Percentiles rank a stretch among this genome's conserved stretches.
Conservation (phyloP, 2,113 vertebrate species). For the Aegithalos caudatus region DNA sequence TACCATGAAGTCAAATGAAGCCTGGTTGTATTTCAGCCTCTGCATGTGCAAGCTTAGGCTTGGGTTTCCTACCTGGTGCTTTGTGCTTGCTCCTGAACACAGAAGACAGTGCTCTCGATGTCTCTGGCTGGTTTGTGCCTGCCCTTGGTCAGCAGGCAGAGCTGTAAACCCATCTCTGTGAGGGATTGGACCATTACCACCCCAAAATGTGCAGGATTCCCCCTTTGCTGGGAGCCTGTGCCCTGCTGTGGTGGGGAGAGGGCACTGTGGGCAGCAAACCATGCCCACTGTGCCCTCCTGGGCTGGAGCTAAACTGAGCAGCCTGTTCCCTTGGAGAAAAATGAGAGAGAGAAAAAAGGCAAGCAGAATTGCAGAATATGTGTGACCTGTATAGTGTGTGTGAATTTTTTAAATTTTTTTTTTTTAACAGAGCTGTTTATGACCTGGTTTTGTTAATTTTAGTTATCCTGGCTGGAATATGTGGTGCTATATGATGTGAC, state of each 20-base stretch:
- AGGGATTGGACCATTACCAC: too few relatives aligned
- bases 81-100: fast-evolving
- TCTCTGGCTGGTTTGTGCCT: background rate
- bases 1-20: background rate
- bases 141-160: background rate
- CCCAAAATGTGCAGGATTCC: background rate
- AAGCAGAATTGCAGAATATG: background rate
- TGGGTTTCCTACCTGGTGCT: background rate
- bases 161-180: background rate
- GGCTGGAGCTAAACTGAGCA: background rate
- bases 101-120: fast-evolving
- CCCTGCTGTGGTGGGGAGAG: fast-evolving
- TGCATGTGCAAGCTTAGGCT: fast-evolving
- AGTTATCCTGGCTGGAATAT: background rate
- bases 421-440: background rate
- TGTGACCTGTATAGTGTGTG: background rate
- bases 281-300: background rate
- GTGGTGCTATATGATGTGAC: background rate
- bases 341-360: background rate
- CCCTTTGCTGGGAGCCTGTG: background rate
- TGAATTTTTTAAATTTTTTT: background rate
- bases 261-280: fast-evolving
- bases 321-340: background rate
- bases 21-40: background rate
- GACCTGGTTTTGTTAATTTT: background rate